phyloP scores from a whole-genome alignment of 2,888 invertebrate species.

The Acleris laterana region DNA sequence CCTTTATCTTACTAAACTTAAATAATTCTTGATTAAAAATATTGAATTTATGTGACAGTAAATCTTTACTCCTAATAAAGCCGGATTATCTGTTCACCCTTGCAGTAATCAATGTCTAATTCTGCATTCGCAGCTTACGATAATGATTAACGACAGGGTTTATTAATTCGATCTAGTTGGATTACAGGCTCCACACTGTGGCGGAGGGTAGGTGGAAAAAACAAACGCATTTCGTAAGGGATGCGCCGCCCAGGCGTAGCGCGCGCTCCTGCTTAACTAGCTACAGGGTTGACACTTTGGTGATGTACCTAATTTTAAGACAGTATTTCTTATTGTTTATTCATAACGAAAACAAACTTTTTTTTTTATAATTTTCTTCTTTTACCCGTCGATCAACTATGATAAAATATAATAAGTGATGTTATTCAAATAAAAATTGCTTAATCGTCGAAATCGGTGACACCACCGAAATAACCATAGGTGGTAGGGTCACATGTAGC shows the following conservation, averaged over 20 bases:
- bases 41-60: conserved; percentile 54
- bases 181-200: conserved; percentile 65
- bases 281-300: conserved; percentile 47
- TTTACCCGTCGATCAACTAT: too few species aligned
- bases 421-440: too few species aligned
- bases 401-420: too few species aligned
- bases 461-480: too few species aligned
- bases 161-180: conserved; percentile 81
- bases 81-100: conserved; percentile 71
- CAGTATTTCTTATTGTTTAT: not conserved
- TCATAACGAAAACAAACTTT: too few species aligned
- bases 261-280: conserved; percentile 35
- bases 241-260: conserved; percentile 51
- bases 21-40: conserved; percentile 46
- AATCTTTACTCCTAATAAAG: conserved; percentile 68
- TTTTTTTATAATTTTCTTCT: too few species aligned
- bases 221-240: conserved; percentile 77
- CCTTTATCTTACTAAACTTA: conserved; percentile 17
- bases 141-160: conserved; percentile 83
- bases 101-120: conserved; percentile 79
- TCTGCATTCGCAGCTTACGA: conserved; percentile 78
- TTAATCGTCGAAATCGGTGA: too few species aligned
- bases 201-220: conserved; percentile 72
- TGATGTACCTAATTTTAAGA: not conserved
- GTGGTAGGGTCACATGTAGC: too few species aligned